A percentile compares a stretch with the other conserved stretches of the same genome.
Evolutionary conservation across 2,888 invertebrate species (phyloP).

Genomic region (Leuctra nigra): DNA sequence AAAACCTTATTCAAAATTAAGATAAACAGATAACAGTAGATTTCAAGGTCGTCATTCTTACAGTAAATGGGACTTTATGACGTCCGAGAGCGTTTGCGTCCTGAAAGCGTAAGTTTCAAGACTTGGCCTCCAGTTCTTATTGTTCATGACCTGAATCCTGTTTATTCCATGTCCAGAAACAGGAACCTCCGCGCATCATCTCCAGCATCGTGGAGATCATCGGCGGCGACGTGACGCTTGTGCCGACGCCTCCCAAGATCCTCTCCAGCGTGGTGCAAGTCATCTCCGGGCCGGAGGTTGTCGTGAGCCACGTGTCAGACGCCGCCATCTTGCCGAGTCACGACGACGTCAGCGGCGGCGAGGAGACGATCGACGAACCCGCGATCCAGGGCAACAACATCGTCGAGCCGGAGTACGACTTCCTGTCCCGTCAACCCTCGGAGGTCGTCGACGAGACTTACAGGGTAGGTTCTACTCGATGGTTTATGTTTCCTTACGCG

Average conservation of each 20-base stretch:
- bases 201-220: conserved; percentile 32
- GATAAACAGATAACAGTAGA: too few relatives aligned
- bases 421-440: conserved; percentile 75
- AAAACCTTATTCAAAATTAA: too few relatives aligned
- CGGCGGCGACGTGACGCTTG: conserved; percentile 18
- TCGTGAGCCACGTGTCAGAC: neutral
- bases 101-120: too few relatives aligned
- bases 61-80: too few relatives aligned
- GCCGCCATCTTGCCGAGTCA: conserved; percentile 40
- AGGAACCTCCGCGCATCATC: conserved; percentile 12
- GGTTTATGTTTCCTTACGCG: too few relatives aligned
- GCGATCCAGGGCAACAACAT: conserved; percentile 61
- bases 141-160: too few relatives aligned
- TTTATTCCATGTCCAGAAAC: too few relatives aligned
- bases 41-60: too few relatives aligned
- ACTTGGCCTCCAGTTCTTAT: too few relatives aligned
- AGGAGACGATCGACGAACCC: conserved; percentile 48
- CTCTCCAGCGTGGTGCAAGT: conserved; percentile 30
- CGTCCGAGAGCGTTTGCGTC: too few relatives aligned
- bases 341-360: conserved; percentile 36
- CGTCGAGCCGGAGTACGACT: conserved; percentile 77
- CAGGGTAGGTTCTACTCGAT: conserved; percentile 46
- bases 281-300: conserved; percentile 24
- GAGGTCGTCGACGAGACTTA: conserved; percentile 81
- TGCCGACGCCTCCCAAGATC: conserved; percentile 19